Percentiles rank a stretch among this genome's conserved stretches.
Evolutionary conservation across 2,113 vertebrate species (phyloP).

Genomic region (Pantherophis guttatus): DNA sequence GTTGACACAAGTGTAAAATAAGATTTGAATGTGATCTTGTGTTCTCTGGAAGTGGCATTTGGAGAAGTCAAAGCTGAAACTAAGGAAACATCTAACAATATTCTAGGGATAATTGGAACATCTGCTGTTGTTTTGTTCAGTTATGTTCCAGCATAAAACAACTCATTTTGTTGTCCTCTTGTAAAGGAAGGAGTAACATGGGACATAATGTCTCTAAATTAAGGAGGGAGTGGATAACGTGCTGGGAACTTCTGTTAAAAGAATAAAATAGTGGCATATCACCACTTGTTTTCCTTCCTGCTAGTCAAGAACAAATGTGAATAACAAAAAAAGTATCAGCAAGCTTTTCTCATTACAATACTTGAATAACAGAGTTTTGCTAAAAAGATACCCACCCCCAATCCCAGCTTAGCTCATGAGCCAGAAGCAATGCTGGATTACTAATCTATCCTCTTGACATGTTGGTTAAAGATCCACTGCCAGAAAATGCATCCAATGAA

Average conservation of each 20-base stretch:
- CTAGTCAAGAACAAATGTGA: neutral
- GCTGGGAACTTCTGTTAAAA: neutral
- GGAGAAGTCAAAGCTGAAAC: neutral
- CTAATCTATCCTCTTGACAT: neutral
- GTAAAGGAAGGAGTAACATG: neutral
- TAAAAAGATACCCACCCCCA: no score
- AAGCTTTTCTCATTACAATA: neutral
- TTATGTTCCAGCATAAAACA: neutral
- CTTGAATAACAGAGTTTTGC: neutral
- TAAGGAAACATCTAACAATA: neutral
- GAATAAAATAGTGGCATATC: no score
- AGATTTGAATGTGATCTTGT: neutral
- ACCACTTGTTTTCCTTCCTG: neutral
- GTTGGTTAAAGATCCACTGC: no score
- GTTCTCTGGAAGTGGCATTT: neutral
- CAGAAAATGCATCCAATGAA: no score
- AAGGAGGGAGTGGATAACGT: neutral
- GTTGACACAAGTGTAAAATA: conserved; percentile 6
- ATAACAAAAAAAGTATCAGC: neutral
- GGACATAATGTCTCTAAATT: neutral
- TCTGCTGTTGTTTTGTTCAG: neutral
- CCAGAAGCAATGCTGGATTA: neutral
- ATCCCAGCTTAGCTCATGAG: neutral
- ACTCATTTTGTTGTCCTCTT: neutral
- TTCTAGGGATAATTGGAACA: neutral